Conservation (phyloP, 1,140 invertebrate genomes). For the Antheraea mylitta region DNA sequence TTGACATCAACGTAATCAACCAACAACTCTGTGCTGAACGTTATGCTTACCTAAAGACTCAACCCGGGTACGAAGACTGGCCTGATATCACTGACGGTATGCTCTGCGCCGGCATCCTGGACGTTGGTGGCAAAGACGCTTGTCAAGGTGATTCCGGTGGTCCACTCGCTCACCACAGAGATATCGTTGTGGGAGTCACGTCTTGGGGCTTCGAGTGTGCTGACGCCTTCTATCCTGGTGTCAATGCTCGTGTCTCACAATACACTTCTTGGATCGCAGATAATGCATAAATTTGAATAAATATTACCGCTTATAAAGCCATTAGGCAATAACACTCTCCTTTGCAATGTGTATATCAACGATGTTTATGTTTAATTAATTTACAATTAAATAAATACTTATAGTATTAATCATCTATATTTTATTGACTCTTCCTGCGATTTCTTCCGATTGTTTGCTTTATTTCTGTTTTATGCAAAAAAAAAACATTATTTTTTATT, state of each 20-base stretch:
- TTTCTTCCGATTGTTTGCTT: too few relatives aligned
- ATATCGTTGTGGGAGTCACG: conserved; percentile 82
- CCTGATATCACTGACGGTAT: conserved; percentile 50
- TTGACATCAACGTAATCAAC: conserved; percentile 72
- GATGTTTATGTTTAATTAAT: not conserved
- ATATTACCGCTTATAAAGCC: not conserved
- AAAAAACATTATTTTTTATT: not conserved
- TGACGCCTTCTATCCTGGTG: conserved; percentile 82
- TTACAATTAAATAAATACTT: not conserved
- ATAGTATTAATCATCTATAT: conserved; percentile 7
- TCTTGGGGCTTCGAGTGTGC: conserved; percentile 88
- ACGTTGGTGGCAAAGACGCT: conserved; percentile 53
- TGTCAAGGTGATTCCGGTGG: conserved; percentile 82
- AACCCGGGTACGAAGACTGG: conserved; percentile 27
- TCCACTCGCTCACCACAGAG: conserved; percentile 75
- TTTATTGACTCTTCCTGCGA: not conserved
- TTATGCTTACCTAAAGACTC: conserved; percentile 45
- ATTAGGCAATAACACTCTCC: not conserved
- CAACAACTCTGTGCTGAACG: conserved; percentile 50
- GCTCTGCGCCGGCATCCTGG: conserved; percentile 51
- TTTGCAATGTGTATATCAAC: not conserved
- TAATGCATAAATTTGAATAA: conserved; percentile 20
- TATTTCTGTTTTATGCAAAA: too few relatives aligned
- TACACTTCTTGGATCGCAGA: conserved; percentile 82
- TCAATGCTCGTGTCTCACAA: conserved; percentile 83